Conservation (phyloP, 2,888 invertebrate species). For the Tenodera sinensis region DNA sequence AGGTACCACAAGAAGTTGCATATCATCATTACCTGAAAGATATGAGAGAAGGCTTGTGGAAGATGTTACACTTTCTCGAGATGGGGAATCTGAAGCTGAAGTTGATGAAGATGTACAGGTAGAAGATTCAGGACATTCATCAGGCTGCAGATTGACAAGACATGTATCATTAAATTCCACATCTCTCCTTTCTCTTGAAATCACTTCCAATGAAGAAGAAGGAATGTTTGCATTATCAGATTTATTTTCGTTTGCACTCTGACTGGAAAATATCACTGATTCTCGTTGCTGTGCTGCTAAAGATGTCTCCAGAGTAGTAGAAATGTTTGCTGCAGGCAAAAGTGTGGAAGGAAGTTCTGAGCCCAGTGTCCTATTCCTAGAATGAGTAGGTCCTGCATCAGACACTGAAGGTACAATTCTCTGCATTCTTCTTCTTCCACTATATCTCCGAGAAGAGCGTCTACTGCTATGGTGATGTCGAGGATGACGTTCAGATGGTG, state of each 20-base stretch:
- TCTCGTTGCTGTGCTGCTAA: slow-evolving; percentile 11
- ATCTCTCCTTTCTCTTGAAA: slow-evolving; percentile 4
- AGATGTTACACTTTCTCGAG: slow-evolving; percentile 36
- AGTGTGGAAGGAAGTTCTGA: not conserved
- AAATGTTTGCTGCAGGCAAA: not conserved
- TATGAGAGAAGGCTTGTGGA: slow-evolving; percentile 30
- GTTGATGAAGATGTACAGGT: slow-evolving; percentile 15
- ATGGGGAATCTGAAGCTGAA: slow-evolving; percentile 33
- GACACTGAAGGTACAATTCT: not conserved
- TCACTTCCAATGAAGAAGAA: not conserved
- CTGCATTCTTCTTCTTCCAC: slow-evolving; percentile 10
- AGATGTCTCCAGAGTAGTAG: not conserved
- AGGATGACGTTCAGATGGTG: not conserved
- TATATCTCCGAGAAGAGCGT: not conserved
- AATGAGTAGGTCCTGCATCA: not conserved
- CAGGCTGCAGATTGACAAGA: not conserved
- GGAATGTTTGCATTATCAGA: not conserved
- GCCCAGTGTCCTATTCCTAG: not conserved
- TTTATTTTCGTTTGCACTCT: slow-evolving; percentile 1
- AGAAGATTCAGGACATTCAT: not conserved
- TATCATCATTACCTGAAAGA: slow-evolving; percentile 26
- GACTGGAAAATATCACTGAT: slow-evolving; percentile 6
- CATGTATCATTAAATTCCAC: slow-evolving; percentile 13
- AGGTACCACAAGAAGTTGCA: slow-evolving; percentile 21
- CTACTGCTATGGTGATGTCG: not conserved